Evolutionary conservation across 2,888 invertebrate genomes (phyloP), one percentile per base, ranked within the genome.

Genomic region (Lochmaea crataegi): DNA sequence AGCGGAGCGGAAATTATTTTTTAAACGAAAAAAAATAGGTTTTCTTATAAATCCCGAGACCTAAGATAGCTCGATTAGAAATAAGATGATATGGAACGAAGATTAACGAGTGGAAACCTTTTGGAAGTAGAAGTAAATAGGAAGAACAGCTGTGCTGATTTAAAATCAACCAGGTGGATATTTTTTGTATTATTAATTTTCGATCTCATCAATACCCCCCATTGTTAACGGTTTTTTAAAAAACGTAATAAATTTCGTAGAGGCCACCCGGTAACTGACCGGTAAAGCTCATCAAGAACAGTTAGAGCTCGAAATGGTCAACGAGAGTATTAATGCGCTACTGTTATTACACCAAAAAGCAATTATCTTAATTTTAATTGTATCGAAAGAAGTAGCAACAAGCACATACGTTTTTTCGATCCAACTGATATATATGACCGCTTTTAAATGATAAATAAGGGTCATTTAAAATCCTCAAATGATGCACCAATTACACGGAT

Each of bases 321-420:
- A 73, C 56, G n/a, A 60, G 63, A 64, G 56, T 53, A 60, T n/a
- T 53, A 73, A 60, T 58, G 65, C 57, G 69, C 65, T 73, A 69
- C 69, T 65, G 69, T 69, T 73, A 69, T 73, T 73, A 66, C 73
- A 66, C 73, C 66, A 66, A 73, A n/a, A 5, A 48, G 51, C 56
- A 65, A 69, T 73, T 73, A 73, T 66, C 73, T 73, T 73, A 65
- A 69, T 69, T 73, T 73, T 69, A 65, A 69, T 69, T 69, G 73
- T 73, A 22, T 58, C 69, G 16, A 38, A 73, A 73, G 60, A 69
- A 65, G 65, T 38, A 56, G 68, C 38, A n/a, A 11, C 38, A n/a
- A 60, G 38, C 38, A 16, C n/a, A 14, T n/a, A n/a, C 7, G n/a
- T 9, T 60, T n/a, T n/a, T 60, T 14, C 9, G 57, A 14, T 10